Evolutionary conservation across 2,113 vertebrate species (phyloP), one percentile per base, ranked within the genome.

Genomic region (Peucedramus taeniatus): DNA sequence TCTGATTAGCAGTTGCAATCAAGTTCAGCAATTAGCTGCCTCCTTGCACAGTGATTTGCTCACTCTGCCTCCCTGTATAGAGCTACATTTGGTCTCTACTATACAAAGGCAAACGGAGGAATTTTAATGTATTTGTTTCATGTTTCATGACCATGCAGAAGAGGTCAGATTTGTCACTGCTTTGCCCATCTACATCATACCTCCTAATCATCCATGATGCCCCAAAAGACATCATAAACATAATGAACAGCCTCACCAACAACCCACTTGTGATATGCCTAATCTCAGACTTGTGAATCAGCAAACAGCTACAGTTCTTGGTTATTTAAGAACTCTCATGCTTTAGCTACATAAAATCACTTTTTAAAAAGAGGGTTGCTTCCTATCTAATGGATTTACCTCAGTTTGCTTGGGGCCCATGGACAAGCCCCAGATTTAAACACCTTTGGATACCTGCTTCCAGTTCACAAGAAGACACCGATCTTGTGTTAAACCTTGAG

Each of bases 1-100:
- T 98, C 97, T 98, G 98, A 98, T 98, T 98, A 98, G 98, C 97
- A 97, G 97, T 98, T 97, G 98, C 98, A 98, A 98, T 98, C 98
- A 98, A 98, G 98, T 98, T 98, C 94, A 83, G 97, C 98, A 98
- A 98, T 98, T 98, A 98, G 97, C 96, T 97, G 96, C 92, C 97
- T 98, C 96, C 96, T 97, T 96, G 94, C 91, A 45, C 97, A 97
- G 91, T 96, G 97, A 98, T 98, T 98, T 97, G 96, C 93, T 97
- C 89, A 61, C 76, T 89, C 90, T 94, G 75, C 87, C 90, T 96
- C 94, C 78, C 65, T 45, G 51, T 75, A 97, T 57, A 95, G 96
- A 95, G 61, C 77, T 94, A 77, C 59, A 78, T 96, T 97, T 70
- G 50, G 83, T 95, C 54, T 91, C 86, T 88, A 42, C 39, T 94